Conservation (phyloP, 1,140 invertebrate genomes). For the Nixonia krombeini region DNA sequence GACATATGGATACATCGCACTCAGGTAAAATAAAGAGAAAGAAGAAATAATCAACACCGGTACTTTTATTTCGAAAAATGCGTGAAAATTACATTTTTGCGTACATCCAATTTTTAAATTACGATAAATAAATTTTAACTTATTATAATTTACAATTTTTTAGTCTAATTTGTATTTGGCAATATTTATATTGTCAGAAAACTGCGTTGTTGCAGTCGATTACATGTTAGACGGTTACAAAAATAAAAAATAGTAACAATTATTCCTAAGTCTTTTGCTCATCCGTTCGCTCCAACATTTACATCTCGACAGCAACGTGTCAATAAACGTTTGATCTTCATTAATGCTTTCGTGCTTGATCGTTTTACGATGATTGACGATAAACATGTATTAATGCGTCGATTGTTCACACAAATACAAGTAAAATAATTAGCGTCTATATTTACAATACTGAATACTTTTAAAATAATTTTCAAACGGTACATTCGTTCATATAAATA, state of each 20-base stretch:
- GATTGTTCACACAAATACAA: not conserved
- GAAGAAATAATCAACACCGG: not conserved
- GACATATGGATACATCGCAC: no score
- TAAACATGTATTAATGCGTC: not conserved
- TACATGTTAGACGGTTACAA: not conserved
- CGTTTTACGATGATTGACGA: no score
- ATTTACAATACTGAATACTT: not conserved
- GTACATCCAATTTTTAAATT: not conserved
- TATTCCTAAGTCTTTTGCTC: not conserved
- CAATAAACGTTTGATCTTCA: no score
- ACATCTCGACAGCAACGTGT: no score
- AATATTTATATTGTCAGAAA: no score
- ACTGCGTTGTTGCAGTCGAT: not conserved
- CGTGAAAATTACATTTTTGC: no score
- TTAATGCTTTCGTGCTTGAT: no score
- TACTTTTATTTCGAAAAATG: no score
- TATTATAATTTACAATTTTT: not conserved
- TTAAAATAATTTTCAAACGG: not conserved
- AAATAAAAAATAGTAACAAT: conserved; percentile 6
- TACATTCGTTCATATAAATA: not conserved
- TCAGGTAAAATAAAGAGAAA: no score
- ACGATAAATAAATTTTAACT: conserved; percentile 5
- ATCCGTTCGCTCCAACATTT: no score
- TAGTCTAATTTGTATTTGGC: no score
- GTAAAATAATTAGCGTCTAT: not conserved